phyloP scores from a whole-genome alignment of 2,888 invertebrate genomes.

The Campoletis raptor region DNA sequence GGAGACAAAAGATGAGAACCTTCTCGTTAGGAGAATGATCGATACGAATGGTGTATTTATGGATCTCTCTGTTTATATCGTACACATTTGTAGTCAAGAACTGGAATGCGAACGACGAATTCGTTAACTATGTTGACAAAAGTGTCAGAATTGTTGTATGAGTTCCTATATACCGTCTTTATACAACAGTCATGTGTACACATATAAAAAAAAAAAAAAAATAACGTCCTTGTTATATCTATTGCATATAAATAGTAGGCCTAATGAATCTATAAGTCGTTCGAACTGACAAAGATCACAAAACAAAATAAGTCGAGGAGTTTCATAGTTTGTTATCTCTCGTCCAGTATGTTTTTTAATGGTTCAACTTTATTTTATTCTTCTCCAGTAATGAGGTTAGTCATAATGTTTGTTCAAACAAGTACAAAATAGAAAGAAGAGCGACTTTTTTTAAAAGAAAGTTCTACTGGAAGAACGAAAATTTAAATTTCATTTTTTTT shows the following conservation, averaged over 20 bases:
- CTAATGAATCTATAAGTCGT: constrained; percentile 21
- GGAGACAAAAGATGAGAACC: constrained; percentile 31
- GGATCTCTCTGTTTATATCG: constrained; percentile 7
- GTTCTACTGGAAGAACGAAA: background rate
- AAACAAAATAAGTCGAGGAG: background rate
- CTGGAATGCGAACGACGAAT: constrained; percentile 42
- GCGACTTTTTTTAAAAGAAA: background rate
- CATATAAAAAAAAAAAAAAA: background rate
- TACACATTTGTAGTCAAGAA: constrained; percentile 16
- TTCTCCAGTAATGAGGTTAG: background rate
- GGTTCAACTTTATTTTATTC: background rate
- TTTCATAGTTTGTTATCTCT: constrained; percentile 4
- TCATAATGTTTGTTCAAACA: constrained; percentile 2
- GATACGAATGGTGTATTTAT: constrained; percentile 46
- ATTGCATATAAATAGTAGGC: background rate
- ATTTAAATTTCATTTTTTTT: background rate
- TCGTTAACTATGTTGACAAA: constrained; percentile 48
- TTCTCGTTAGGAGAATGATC: constrained; percentile 48
- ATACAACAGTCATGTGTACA: background rate
- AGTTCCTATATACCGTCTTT: background rate
- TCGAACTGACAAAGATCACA: background rate
- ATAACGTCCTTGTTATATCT: background rate
- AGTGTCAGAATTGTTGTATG: constrained; percentile 43
- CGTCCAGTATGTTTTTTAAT: constrained; percentile 5
- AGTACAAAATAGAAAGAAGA: background rate